These are phyloP conservation scores for Lycophotia porphyrea DNA, from an alignment of 2,888 invertebrate genomes.

Conservation along the genomic window DNA sequence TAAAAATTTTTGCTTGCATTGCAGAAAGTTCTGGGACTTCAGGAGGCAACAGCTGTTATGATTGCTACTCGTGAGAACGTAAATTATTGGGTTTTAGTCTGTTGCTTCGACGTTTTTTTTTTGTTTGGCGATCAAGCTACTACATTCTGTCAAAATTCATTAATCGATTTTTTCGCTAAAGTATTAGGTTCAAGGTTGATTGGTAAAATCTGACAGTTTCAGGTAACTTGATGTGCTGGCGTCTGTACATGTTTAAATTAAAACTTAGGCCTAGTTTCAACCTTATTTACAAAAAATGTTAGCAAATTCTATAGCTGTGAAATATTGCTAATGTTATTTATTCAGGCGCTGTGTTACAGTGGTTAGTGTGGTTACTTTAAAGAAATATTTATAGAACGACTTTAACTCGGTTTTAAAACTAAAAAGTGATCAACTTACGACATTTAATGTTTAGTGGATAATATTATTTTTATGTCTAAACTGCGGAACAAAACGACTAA, in stretches of 20 bases:
- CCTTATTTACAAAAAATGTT: not conserved
- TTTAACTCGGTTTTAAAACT: too few relatives aligned
- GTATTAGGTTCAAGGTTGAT: too few relatives aligned
- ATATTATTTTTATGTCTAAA: not conserved
- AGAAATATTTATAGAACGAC: not conserved
- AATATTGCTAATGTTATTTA: slow-evolving; percentile 6
- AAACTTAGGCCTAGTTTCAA: not conserved
- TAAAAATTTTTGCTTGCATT: not conserved
- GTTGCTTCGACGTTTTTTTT: not conserved
- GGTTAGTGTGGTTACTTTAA: too few relatives aligned
- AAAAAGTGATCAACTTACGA: not conserved
- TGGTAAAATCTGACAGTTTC: too few relatives aligned
- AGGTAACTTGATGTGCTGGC: too few relatives aligned
- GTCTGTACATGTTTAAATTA: not conserved
- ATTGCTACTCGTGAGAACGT: not conserved
- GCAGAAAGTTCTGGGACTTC: slow-evolving; percentile 4
- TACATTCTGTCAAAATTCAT: too few relatives aligned
- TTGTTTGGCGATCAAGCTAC: too few relatives aligned
- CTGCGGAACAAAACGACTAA: not conserved
- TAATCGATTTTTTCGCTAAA: too few relatives aligned
- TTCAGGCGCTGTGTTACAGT: not conserved
- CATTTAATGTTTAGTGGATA: not conserved
- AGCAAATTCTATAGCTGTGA: not conserved
- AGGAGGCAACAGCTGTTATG: not conserved
- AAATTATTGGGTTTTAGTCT: not conserved